phyloP scores from a whole-genome alignment of 2,797 vertebrate genomes.

The Cephalopachus bancanus region DNA sequence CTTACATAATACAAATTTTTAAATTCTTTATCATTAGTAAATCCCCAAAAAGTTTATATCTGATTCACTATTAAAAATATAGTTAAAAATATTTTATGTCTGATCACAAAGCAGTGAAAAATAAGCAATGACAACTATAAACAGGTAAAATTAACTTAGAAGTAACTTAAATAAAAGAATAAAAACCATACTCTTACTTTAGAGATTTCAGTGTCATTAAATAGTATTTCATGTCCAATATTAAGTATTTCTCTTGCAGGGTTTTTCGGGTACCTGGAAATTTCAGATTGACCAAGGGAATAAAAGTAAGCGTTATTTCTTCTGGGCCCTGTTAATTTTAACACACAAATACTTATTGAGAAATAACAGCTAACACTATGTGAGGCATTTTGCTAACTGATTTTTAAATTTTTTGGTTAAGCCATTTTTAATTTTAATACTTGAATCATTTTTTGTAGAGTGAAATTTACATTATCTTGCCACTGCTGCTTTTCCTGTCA shows the following conservation, averaged over 20 bases:
- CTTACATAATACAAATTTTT: neutral
- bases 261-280: neutral
- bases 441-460: neutral
- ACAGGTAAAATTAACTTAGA: neutral
- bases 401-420: slow-evolving; percentile 1
- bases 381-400: neutral
- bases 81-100: neutral
- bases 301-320: neutral
- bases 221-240: neutral
- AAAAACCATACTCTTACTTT: neutral
- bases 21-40: neutral
- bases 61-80: neutral
- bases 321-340: neutral
- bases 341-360: neutral
- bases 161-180: slow-evolving; percentile 28
- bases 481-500: neutral
- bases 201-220: slow-evolving; percentile 12
- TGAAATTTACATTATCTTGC: neutral
- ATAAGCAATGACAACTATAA: neutral
- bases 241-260: neutral
- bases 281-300: neutral
- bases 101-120: neutral
- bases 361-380: neutral
- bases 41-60: neutral
- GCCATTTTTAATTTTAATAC: neutral